These are phyloP conservation scores for Xenopus petersii DNA, from an alignment of 2,797 vertebrate species.

Conservation along the genomic window DNA sequence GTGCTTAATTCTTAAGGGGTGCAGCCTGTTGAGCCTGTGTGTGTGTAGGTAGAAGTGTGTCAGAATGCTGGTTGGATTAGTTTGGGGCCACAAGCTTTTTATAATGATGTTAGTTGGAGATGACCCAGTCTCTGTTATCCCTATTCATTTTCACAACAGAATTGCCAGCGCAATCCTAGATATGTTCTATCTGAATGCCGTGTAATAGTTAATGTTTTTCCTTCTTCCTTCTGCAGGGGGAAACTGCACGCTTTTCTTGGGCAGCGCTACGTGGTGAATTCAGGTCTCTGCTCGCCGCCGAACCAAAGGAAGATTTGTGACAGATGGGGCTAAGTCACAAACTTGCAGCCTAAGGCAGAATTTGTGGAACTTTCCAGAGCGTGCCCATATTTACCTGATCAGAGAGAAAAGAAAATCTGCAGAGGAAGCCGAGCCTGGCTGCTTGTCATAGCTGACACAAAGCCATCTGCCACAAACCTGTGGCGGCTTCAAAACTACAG, in stretches of 20 bases:
- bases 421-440: slow-evolving; percentile 86
- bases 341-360: slow-evolving; percentile 85
- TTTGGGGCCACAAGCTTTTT: too few relatives aligned
- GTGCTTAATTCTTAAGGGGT: too few relatives aligned
- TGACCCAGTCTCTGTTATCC: too few relatives aligned
- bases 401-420: slow-evolving; percentile 74
- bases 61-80: too few relatives aligned
- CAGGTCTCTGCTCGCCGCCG: slow-evolving; percentile 82
- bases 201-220: slow-evolving; percentile 1
- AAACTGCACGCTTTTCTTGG: slow-evolving; percentile 82
- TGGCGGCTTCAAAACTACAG: slow-evolving; percentile 82
- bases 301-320: slow-evolving; percentile 84
- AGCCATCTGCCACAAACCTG: slow-evolving; percentile 98
- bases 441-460: slow-evolving; percentile 92
- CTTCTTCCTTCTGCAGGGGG: slow-evolving; percentile 68
- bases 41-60: too few relatives aligned
- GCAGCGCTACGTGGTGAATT: slow-evolving; percentile 73
- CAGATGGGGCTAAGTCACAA: slow-evolving; percentile 94
- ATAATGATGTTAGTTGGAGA: too few relatives aligned
- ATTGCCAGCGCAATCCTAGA: too few relatives aligned
- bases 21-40: too few relatives aligned
- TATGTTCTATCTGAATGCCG: too few relatives aligned
- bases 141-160: too few relatives aligned
- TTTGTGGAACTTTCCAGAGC: slow-evolving; percentile 85
- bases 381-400: slow-evolving; percentile 96